Conservation (phyloP, 2,797 vertebrate genomes). For the Paedocypris micromegethes region DNA sequence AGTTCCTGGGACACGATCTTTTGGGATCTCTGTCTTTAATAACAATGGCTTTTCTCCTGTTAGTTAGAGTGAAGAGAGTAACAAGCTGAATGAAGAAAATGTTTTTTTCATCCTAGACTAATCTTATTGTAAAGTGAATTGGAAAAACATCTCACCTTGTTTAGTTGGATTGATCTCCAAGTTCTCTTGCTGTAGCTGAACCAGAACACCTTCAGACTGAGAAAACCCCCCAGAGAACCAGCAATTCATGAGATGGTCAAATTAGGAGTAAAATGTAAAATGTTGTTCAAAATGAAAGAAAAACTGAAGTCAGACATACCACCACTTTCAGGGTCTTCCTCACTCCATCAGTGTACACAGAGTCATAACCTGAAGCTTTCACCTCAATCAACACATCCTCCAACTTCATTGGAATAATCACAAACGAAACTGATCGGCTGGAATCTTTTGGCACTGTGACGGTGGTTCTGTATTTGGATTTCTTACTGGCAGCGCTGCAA, state of each 20-base stretch:
- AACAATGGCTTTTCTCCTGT: conserved; percentile 65
- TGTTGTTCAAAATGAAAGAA: background rate
- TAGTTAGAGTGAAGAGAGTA: background rate
- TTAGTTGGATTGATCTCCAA: conserved; percentile 31
- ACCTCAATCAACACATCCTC: conserved; percentile 66
- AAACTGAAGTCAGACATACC: conserved; percentile 59
- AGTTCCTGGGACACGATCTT: conserved; percentile 69
- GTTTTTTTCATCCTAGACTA: too few species aligned
- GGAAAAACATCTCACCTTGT: conserved; percentile 19
- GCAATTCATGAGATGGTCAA: too few species aligned
- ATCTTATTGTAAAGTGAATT: too few species aligned
- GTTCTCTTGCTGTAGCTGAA: background rate
- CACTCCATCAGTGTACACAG: conserved; percentile 57
- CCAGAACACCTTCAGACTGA: conserved; percentile 43
- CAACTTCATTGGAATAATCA: conserved; percentile 66
- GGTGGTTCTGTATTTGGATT: conserved; percentile 48
- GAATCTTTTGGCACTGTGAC: conserved; percentile 45
- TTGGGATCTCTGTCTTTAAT: conserved; percentile 44
- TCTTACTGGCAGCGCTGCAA: conserved; percentile 70
- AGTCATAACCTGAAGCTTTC: conserved; percentile 55
- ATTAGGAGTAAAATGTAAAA: too few species aligned
- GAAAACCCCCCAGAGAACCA: background rate
- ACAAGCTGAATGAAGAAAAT: background rate
- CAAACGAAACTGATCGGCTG: conserved; percentile 56
- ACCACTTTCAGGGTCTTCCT: conserved; percentile 70